Base-by-base conservation (phyloP, 2,113 vertebrate species). In the Coptodon bakossiorum region DNA sequence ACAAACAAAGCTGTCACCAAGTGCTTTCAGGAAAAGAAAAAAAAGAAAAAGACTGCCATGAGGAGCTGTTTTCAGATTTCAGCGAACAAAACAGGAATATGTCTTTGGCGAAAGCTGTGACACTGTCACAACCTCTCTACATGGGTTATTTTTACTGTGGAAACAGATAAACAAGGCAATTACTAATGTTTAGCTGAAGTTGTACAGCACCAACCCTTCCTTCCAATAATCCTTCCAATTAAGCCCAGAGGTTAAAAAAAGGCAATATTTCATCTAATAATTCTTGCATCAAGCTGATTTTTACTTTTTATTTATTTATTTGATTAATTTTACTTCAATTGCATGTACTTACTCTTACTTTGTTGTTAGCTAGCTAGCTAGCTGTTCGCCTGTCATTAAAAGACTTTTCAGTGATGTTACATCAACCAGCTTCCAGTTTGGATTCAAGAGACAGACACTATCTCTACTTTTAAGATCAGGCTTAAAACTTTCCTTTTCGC, bases 151-250 rank as follows among this genome's bases (percentile, higher is more conserved):
- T 91, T 88, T 84, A 83, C 52, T 91, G 87, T 63, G 71, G 91
- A 83, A 85, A 53, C 29, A 91, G 90, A 94, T 91, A 91, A 93
- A 93, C 78, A 89, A 52, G 4, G 84, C 76, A 90, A 89, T 94
- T 91, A 94, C 82, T 83, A 76, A 86, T 88, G 85, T 93, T 93
- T 89, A 91, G 82, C 84, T 66, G 43, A 92, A 85, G 83, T 78
- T 85, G 71, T 81, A 31, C 84, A 88, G 57, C 71, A 88, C 73
- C 59, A 43, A 87, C 71, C 68, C 52, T 24, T 17, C 14, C 8
- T 31, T 59, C 7, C 27, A 59, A 31, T 31, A 59, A 90, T 88
- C 63, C 88, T 84, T 57, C 81, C 92, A 91, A 93, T 94, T 91
- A 91, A 78, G 81, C 89, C 87, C 31, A 66, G 4, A 38, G 6